Evolutionary conservation across 1,140 invertebrate species (phyloP), one percentile per base, ranked within the genome.

Genomic region (Gonatopus flavifemur): DNA sequence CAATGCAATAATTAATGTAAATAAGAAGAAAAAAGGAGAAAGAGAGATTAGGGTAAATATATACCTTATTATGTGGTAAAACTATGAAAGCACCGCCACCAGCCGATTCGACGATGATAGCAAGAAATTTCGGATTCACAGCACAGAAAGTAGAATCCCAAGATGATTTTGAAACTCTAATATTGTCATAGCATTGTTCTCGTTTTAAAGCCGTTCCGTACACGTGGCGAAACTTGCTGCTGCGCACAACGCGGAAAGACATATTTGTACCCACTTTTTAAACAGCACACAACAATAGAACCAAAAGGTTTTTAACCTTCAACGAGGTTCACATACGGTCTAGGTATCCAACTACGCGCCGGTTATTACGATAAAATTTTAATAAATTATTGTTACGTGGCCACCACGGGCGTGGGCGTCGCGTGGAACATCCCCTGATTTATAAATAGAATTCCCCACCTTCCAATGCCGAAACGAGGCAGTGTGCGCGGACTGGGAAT

Each of bases 111-210:
- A 97, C 96, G 74, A 99, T 97, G 67, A 99, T 94, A 49, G 98
- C 98, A 59, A 99, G 81, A 80, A 98, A 99, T 80, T 99, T 99
- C 15, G 97, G 96, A 81, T 99, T 99, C 55, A 99, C 96, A 56
- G 93, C 91, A 83, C 96, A 98, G 77, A 98, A 98, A 46, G 93
- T 96, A 36, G 95, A 96, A 77, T 99, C 98, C 94, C 94, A 97
- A 31, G 94, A 96, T 72, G 91, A 96, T 77, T 98, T 98, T 15
- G 96, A 98, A 35, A 99, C 95, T 68, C 96, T 83, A 70, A 99
- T 94, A 78, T 98, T 97, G 80, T 98, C 96, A 81, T 98, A 99
- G 80, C 97, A 99, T 81, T 98, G 91, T 75, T 99, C 96, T 70
- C 94, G 85, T 80, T 98, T 99, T 53, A 96, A 78, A 42, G 93